Percentiles rank a stretch among this genome's conserved stretches.
These are phyloP conservation scores for Ceratoteleas bidentatus DNA, from an alignment of 1,140 invertebrate genomes.

Conservation along the genomic window DNA sequence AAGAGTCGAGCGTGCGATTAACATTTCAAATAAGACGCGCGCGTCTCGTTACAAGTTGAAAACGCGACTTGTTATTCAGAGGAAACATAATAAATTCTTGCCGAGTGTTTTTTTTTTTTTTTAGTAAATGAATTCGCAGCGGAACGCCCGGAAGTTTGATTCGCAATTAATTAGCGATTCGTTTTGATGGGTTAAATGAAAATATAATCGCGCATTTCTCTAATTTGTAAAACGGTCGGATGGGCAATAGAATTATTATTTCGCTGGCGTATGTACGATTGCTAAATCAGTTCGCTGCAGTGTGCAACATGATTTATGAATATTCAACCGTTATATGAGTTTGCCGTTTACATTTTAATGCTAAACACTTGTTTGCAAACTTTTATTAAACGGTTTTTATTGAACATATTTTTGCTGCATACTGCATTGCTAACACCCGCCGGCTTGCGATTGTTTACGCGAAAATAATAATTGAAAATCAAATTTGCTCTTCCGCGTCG, in stretches of 20 bases:
- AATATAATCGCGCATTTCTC: no score
- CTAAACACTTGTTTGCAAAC: neutral
- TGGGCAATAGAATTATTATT: neutral
- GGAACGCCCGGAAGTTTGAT: no score
- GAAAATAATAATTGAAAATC: neutral
- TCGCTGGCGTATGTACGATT: conserved; percentile 1
- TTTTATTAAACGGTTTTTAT: conserved; percentile 4
- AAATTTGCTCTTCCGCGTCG: neutral
- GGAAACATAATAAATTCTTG: no score
- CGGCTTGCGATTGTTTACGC: neutral
- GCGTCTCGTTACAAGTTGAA: no score
- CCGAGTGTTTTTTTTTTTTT: no score
- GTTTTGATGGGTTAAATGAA: no score
- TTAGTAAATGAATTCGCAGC: no score
- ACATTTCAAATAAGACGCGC: no score
- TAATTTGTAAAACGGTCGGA: neutral
- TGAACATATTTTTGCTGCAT: neutral
- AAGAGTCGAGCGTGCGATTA: no score
- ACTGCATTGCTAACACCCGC: neutral
- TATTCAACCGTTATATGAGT: conserved; percentile 2
- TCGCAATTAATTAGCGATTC: no score
- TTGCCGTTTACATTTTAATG: conserved; percentile 1
- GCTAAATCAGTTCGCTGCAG: neutral
- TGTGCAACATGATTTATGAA: conserved; percentile 6
- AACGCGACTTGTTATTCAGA: no score